Evolutionary conservation across 2,888 invertebrate genomes (phyloP), one percentile per base, ranked within the genome.

Genomic region (Ichneumoninae sp.): DNA sequence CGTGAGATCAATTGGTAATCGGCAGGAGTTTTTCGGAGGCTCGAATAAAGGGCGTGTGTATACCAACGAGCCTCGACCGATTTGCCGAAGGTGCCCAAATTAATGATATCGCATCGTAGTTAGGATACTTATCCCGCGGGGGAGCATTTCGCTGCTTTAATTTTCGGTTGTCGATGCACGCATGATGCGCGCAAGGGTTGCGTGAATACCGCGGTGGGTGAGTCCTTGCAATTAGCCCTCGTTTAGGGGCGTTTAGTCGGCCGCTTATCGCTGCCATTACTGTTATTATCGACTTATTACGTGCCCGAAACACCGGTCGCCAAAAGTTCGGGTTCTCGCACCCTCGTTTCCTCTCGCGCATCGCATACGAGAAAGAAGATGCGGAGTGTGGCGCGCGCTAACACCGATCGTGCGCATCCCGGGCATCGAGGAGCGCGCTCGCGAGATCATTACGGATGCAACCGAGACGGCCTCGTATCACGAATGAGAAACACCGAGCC

Each of bases 201-300:
- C 52, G 69, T 50, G 76, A 83, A 77, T 83, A 73, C 75, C 68
- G 69, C 69, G 83, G 83, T 83, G 85, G 86, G 83, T 85, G 83
- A 86, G 85, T 76, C 81, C 83, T 88, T 91, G 88, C 91, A 93
- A 93, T 93, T 93, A 93, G 91, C 88, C 91, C 92, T 93, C 93
- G 91, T 93, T 93, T 93, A 93, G 89, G 90, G 91, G 89, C 92
- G 91, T 93, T 93, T 93, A 93, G 91, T 89, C 88, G 76, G 74
- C 88, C 90, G 89, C 91, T 93, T 92, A 93, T 92, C 92, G 92
- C 87, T 54, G 88, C 91, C 91, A 93, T 93, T 92, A 91, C 91
- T 90, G 91, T 92, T 91, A 93, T 93, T 93, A 93, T 93, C 93
- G 92, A 92, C 92, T 93, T 92, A 92, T 93, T 93, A 93, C 91